Evolutionary conservation across 2,888 invertebrate genomes (phyloP).

Genomic region (Unio pictorum): DNA sequence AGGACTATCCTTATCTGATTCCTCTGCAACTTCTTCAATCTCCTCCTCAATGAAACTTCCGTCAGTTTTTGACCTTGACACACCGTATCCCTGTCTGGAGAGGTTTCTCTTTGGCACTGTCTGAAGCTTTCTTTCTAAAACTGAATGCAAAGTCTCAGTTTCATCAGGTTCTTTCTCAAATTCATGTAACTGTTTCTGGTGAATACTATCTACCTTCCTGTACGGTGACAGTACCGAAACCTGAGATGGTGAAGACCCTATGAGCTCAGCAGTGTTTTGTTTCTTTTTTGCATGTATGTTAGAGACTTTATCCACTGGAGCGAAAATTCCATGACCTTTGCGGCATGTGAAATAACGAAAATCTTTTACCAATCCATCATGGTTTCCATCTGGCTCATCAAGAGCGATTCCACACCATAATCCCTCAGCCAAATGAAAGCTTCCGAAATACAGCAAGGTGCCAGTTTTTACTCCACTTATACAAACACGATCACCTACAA

Average conservation of each 20-base stretch:
- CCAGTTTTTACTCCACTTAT: constrained; percentile 74
- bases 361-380: constrained; percentile 78
- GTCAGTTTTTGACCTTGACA: not conserved
- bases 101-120: too few species aligned
- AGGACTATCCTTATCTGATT: too few species aligned
- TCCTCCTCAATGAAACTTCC: constrained; percentile 6
- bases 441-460: constrained; percentile 75
- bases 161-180: too few species aligned
- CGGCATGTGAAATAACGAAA: constrained; percentile 78
- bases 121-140: too few species aligned
- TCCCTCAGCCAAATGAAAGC: constrained; percentile 75
- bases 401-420: constrained; percentile 80
- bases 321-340: constrained; percentile 78
- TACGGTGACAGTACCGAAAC: too few species aligned
- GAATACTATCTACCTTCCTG: too few species aligned
- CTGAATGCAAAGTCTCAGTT: too few species aligned
- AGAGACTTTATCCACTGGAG: constrained; percentile 76
- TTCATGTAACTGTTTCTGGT: too few species aligned
- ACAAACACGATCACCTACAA: constrained; percentile 71
- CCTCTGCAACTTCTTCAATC: constrained; percentile 21
- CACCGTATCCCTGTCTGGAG: too few species aligned
- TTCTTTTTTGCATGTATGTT: constrained; percentile 29
- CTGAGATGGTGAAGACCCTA: constrained; percentile 12
- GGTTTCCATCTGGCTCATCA: constrained; percentile 76
- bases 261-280: constrained; percentile 9